Evolutionary conservation across 2,888 invertebrate species (phyloP).

Genomic region (Drosophila peninsularis): DNA sequence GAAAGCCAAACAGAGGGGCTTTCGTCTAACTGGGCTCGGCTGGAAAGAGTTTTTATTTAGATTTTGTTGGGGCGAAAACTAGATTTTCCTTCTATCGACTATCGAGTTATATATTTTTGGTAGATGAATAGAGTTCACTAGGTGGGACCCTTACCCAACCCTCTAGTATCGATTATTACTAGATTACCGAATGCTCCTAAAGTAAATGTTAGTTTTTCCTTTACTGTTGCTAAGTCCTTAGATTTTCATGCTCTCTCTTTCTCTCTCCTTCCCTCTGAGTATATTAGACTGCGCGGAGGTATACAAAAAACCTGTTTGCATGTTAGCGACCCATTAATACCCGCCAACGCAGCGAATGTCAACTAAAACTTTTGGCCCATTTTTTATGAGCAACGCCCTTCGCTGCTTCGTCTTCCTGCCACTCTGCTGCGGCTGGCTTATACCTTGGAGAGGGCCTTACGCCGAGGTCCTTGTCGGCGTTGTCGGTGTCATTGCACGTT

Average conservation of each 20-base stretch:
- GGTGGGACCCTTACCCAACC: too few species aligned
- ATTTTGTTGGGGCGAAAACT: not conserved
- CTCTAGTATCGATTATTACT: not conserved
- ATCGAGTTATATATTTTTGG: not conserved
- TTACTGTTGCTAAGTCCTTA: slow-evolving; percentile 2
- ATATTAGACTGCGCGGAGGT: slow-evolving; percentile 27
- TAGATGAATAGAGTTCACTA: not conserved
- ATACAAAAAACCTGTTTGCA: slow-evolving; percentile 48
- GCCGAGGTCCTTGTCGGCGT: slow-evolving; percentile 39
- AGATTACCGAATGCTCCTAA: not conserved
- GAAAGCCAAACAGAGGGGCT: not conserved
- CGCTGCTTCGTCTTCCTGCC: not conserved
- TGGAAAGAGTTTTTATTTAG: not conserved
- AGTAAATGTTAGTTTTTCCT: not conserved
- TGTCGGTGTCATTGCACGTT: slow-evolving; percentile 68
- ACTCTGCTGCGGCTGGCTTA: slow-evolving; percentile 14
- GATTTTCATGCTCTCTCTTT: not conserved
- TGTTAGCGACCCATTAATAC: slow-evolving; percentile 64
- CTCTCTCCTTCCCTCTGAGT: not conserved
- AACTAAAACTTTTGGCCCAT: slow-evolving; percentile 62
- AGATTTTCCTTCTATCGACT: not conserved
- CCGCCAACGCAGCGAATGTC: slow-evolving; percentile 40
- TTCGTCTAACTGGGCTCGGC: not conserved
- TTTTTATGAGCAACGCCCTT: slow-evolving; percentile 49
- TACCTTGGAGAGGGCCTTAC: slow-evolving; percentile 63